Evolutionary conservation across 37 sponge, comb jelly and placozoan genomes (phyloP).

Genomic region (Theonella swinhoei): DNA sequence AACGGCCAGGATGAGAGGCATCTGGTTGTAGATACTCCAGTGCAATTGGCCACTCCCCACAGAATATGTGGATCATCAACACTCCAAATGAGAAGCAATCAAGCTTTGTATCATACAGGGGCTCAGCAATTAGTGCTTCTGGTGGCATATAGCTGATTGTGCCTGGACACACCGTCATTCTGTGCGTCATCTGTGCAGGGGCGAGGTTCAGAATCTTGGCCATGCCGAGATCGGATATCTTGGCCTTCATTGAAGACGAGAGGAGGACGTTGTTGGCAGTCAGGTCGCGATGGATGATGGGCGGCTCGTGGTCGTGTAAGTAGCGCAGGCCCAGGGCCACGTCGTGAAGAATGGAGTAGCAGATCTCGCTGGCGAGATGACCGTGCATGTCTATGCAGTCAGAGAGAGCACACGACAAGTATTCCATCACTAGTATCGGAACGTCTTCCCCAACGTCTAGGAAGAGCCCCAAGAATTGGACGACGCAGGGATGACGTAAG

Average conservation of each 20-base stretch:
- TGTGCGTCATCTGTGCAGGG: conserved; percentile 26
- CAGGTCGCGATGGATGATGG: conserved; percentile 69
- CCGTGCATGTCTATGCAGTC: conserved; percentile 55
- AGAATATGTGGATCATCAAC: conserved; percentile 56
- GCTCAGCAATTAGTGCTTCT: conserved; percentile 44
- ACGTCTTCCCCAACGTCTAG: conserved; percentile 38
- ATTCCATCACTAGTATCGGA: conserved; percentile 53
- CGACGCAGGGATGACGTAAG: conserved; percentile 46
- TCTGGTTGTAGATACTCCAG: conserved; percentile 58
- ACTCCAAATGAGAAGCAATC: conserved; percentile 74
- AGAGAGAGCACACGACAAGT: conserved; percentile 55
- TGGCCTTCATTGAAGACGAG: conserved; percentile 39
- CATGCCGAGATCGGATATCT: conserved; percentile 66
- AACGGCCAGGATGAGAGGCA: conserved; percentile 41
- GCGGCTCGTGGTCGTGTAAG: conserved; percentile 43
- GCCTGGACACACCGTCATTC: conserved; percentile 62
- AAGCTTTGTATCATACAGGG: conserved; percentile 45
- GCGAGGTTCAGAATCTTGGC: conserved; percentile 55
- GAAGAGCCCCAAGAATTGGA: conserved; percentile 56
- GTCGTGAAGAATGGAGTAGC: conserved; percentile 54
- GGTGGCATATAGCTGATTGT: conserved; percentile 74
- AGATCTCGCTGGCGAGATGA: conserved; percentile 23
- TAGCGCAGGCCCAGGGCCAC: conserved; percentile 61
- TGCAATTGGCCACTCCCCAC: conserved; percentile 64
- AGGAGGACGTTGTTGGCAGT: conserved; percentile 68